Conservation (phyloP, 2,888 invertebrate species). For the Caenorhabditis macrosperma region DNA sequence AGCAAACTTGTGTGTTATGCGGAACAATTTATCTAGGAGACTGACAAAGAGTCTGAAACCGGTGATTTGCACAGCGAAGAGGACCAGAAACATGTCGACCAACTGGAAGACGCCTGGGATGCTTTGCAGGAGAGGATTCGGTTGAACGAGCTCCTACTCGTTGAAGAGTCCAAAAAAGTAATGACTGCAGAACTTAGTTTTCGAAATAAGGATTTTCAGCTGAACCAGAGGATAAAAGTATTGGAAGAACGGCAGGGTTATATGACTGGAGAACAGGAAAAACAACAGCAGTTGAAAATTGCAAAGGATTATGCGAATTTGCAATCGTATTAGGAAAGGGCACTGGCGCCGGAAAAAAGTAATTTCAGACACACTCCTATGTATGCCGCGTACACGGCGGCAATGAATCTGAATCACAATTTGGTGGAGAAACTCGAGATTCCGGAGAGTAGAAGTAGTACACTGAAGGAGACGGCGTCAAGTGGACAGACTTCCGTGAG, state of each 20-base stretch:
- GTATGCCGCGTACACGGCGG: conserved; percentile 55
- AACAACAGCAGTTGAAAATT: conserved; percentile 40
- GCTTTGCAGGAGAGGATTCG: conserved; percentile 36
- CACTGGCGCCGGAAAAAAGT: too few relatives aligned
- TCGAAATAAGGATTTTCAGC: conserved; percentile 17
- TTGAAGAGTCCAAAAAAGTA: conserved; percentile 36
- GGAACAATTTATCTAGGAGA: too few relatives aligned
- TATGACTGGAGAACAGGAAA: conserved; percentile 2
- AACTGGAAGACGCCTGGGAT: conserved; percentile 34
- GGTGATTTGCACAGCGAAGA: not conserved
- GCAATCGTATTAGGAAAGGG: conserved; percentile 33
- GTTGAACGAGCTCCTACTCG: conserved; percentile 36
- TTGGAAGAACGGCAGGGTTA: not conserved
- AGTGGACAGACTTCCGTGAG: conserved; percentile 5
- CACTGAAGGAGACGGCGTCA: conserved; percentile 9
- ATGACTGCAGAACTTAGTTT: not conserved
- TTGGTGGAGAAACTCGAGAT: conserved; percentile 34
- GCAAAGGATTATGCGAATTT: conserved; percentile 44
- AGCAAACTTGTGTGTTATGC: too few relatives aligned
- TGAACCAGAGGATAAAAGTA: not conserved
- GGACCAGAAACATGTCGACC: conserved; percentile 12
- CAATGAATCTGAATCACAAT: conserved; percentile 31
- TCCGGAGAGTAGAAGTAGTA: conserved; percentile 11
- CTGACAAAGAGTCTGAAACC: not conserved
- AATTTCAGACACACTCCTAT: conserved; percentile 53